These are phyloP conservation scores for Vulpes lagopus DNA, from an alignment of 2,113 vertebrate genomes.

Conservation along the genomic window DNA sequence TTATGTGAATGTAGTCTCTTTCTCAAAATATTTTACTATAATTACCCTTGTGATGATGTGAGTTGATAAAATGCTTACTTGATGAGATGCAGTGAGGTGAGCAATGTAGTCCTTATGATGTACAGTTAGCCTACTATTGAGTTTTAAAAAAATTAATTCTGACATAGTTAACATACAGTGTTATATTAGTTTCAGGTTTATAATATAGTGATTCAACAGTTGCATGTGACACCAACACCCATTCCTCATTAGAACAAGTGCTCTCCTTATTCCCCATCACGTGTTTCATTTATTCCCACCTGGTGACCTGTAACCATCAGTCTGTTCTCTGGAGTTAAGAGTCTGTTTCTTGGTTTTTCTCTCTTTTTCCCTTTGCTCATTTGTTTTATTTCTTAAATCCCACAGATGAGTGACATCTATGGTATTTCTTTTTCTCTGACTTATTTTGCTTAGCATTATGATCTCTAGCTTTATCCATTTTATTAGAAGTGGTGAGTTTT, in stretches of 20 bases:
- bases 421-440: background rate
- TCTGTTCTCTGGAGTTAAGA: background rate
- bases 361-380: background rate
- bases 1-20: background rate
- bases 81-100: background rate
- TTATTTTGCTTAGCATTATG: background rate
- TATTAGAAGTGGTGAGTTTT: background rate
- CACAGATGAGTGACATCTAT: background rate
- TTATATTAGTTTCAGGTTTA: background rate
- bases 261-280: background rate
- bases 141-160: background rate
- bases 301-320: background rate
- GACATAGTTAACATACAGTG: background rate
- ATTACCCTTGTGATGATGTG: background rate
- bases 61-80: background rate
- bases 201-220: background rate
- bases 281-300: background rate
- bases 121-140: background rate
- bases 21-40: background rate
- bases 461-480: background rate
- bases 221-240: rapidly evolving
- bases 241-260: background rate
- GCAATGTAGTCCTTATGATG: background rate
- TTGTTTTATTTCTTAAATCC: background rate
- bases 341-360: background rate